Conservation (phyloP, 2,888 invertebrate genomes). For the Clostera curtula region DNA sequence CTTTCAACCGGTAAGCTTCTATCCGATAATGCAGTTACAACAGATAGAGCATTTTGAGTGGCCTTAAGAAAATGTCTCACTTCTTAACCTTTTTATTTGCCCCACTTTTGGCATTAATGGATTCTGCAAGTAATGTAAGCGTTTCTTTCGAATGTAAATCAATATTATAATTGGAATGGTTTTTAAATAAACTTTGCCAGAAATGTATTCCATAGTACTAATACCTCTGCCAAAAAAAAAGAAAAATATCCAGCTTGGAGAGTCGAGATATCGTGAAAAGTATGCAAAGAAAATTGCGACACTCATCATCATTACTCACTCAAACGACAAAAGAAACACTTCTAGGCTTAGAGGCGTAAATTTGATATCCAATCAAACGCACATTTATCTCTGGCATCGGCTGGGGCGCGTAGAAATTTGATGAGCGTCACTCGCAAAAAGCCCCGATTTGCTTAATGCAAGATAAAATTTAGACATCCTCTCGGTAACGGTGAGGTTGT, state of each 20-base stretch:
- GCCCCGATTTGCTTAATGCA: slow-evolving; percentile 38
- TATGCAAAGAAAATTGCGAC: slow-evolving; percentile 9
- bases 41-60: slow-evolving; percentile 15
- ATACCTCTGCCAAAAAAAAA: no score
- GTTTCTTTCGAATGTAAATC: slow-evolving; percentile 4
- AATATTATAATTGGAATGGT: slow-evolving; percentile 5
- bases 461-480: slow-evolving; percentile 46
- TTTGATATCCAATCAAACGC: slow-evolving; percentile 29
- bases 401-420: slow-evolving; percentile 32
- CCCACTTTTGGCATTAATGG: slow-evolving; percentile 5
- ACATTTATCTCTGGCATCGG: slow-evolving; percentile 22
- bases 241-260: no score
- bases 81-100: slow-evolving; percentile 8
- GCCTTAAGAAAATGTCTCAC: slow-evolving; percentile 13
- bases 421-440: slow-evolving; percentile 36
- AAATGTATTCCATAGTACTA: no score
- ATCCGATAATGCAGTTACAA: slow-evolving; percentile 24
- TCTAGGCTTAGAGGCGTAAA: slow-evolving; percentile 19
- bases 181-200: no score
- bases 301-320: slow-evolving; percentile 19
- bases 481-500: slow-evolving; percentile 36
- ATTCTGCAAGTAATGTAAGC: slow-evolving; percentile 5
- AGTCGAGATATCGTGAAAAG: slow-evolving; percentile 6
- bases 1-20: slow-evolving; percentile 26
- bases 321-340: slow-evolving; percentile 15